Base-by-base conservation (phyloP, 53 echinoderm and acorn worm genomes). In the Paracentrotus lividus region DNA sequence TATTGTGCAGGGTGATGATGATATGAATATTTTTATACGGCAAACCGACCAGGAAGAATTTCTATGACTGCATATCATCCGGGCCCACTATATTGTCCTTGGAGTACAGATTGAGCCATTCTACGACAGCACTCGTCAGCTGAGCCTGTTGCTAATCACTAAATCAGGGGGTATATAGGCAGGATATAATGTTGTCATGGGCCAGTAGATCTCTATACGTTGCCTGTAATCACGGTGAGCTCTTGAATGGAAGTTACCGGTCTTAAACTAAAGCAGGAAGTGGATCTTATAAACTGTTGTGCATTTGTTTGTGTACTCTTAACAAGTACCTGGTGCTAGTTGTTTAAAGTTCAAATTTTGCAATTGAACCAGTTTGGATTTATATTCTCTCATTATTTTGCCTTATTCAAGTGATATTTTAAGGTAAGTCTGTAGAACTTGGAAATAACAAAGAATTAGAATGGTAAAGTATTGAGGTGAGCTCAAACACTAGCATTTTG, bases 181-280 rank as follows among this genome's bases (percentile, higher is more conserved):
- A 47, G 81, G 81, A 81, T 81, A 81, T 45, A 45, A 81, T 47
- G 81, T 47, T 81, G 45, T 81, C n/a, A 81, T 47, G 81, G 81
- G 47, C 81, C 49, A 81, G 81, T 81, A 78, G 78, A n/a, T 0
- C 23, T 47, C 4, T 81, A 47, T 81, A 81, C 18, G 44, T 47
- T 81, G 44, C 16, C 72, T 40, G 21, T 40, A 72, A 72, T 72
- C 72, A 72, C 18, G 72, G 72, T 38, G 72, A 72, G 72, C 29
- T 4, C 72, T 15, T 36, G 18, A 38, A 20, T 72, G 72, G 72
- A 72, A 40, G 72, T 72, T 32, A 72, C 8, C 57, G 21, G 40
- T 72, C 40, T 72, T 0, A 32, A n/a, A n/a, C n/a, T n/a, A n/a
- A 72, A 72, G 72, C 72, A 72, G 72, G 72, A 72, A 72, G 72